Percentiles rank a stretch among this genome's conserved stretches.
phyloP scores from a whole-genome alignment of 2,888 invertebrate genomes.

The Dolichopus griseipennis region DNA sequence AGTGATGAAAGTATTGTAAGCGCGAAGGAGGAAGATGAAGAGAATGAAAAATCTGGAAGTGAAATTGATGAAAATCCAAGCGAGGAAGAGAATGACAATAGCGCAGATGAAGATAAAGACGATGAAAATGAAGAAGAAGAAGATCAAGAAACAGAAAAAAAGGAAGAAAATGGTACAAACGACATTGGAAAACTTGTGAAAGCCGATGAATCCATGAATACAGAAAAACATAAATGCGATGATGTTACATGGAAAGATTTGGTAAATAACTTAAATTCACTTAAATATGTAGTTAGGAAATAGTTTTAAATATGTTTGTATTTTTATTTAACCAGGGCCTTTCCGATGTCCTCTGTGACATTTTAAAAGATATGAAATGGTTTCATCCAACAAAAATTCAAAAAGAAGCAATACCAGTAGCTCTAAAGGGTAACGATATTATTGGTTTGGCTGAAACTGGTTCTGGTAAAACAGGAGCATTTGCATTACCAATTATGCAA shows the following conservation, averaged over 20 bases:
- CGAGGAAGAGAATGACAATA: background rate
- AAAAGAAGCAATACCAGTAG: constrained; percentile 83
- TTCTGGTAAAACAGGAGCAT: constrained; percentile 88
- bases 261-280: constrained; percentile 42
- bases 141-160: constrained; percentile 24
- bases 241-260: constrained; percentile 51
- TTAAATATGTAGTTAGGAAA: constrained; percentile 16
- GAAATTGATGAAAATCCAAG: background rate
- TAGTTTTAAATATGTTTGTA: too few relatives aligned
- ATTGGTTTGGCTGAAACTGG: constrained; percentile 67
- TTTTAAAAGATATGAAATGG: constrained; percentile 91
- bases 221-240: constrained; percentile 27
- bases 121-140: constrained; percentile 21
- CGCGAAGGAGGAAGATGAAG: background rate
- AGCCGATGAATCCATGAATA: constrained; percentile 12
- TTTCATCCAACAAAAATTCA: constrained; percentile 91
- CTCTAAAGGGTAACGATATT: constrained; percentile 70
- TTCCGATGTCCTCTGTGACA: constrained; percentile 80
- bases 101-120: background rate
- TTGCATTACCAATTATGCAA: constrained; percentile 93
- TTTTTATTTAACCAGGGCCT: constrained; percentile 59
- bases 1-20: constrained; percentile 11
- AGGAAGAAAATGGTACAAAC: constrained; percentile 20
- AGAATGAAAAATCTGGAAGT: background rate
- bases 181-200: constrained; percentile 1